Evolutionary conservation across 2,888 invertebrate species (phyloP).

Genomic region (Pasiphila rectangulata): DNA sequence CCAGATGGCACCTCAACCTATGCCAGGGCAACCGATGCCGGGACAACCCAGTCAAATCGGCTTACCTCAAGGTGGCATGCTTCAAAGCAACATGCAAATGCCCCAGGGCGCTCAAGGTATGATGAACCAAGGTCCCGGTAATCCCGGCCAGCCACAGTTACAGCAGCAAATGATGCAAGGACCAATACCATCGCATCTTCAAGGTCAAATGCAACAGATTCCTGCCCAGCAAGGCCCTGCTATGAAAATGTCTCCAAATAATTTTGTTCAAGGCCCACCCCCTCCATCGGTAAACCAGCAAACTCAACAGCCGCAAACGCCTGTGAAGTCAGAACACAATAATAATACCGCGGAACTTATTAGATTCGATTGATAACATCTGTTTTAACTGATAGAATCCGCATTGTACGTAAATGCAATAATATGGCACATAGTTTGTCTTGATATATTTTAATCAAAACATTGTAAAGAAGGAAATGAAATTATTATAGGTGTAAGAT

Average conservation of each 20-base stretch:
- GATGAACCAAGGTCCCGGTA: slow-evolving; percentile 32
- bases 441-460: slow-evolving; percentile 37
- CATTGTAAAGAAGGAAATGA: slow-evolving; percentile 40
- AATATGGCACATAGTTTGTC: slow-evolving; percentile 22
- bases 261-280: slow-evolving; percentile 20
- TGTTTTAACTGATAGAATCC: slow-evolving; percentile 50
- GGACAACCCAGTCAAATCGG: slow-evolving; percentile 44
- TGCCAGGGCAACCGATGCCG: slow-evolving; percentile 45
- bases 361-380: slow-evolving; percentile 85
- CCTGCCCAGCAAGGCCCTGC: slow-evolving; percentile 26
- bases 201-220: slow-evolving; percentile 35
- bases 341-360: slow-evolving; percentile 88
- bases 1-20: slow-evolving; percentile 33
- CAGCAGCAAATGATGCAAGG: slow-evolving; percentile 32
- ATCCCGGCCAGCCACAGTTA: slow-evolving; percentile 25
- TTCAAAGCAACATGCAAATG: slow-evolving; percentile 38
- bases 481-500: slow-evolving; percentile 19
- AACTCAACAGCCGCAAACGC: slow-evolving; percentile 51
- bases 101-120: slow-evolving; percentile 37
- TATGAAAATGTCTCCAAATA: slow-evolving; percentile 33
- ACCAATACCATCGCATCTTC: slow-evolving; percentile 32
- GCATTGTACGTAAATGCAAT: slow-evolving; percentile 26
- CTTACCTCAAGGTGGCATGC: slow-evolving; percentile 42
- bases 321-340: slow-evolving; percentile 65
- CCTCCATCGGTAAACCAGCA: slow-evolving; percentile 29